These are phyloP conservation scores for Eciton burchellii DNA, from an alignment of 1,140 invertebrate species.

Conservation along the genomic window DNA sequence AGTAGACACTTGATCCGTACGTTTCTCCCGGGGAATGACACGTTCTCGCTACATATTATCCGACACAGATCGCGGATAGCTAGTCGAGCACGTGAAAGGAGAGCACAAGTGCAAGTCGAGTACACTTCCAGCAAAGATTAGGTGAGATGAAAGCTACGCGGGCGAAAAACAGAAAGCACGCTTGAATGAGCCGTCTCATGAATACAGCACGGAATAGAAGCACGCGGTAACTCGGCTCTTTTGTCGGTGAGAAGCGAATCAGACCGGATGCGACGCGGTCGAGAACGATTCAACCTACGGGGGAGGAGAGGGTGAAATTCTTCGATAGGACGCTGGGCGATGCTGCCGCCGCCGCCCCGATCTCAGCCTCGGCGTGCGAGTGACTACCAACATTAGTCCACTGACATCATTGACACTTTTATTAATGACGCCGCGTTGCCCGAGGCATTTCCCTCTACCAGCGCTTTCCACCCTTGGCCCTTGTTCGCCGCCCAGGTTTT, in stretches of 20 bases:
- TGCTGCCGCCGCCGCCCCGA: conserved; percentile 54
- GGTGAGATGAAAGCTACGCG: not conserved
- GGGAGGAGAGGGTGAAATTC: conserved; percentile 72
- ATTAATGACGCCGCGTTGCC: conserved; percentile 84
- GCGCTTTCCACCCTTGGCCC: conserved; percentile 50
- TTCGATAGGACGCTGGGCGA: conserved; percentile 71
- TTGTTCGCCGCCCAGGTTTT: conserved; percentile 69
- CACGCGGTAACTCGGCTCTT: not conserved
- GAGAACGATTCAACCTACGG: conserved; percentile 62
- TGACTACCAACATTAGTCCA: conserved; percentile 85
- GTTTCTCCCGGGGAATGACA: not conserved
- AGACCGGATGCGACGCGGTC: conserved; percentile 31
- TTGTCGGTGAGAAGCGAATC: conserved; percentile 42
- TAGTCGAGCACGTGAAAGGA: too few relatives aligned
- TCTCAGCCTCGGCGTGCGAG: conserved; percentile 73
- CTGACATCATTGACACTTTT: conserved; percentile 86
- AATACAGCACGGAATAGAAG: conserved; percentile 7
- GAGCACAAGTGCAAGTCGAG: too few relatives aligned
- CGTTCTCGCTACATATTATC: not conserved
- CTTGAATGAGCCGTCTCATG: conserved; percentile 6
- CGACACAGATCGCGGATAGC: too few relatives aligned
- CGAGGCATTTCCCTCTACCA: conserved; percentile 68
- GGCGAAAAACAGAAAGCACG: not conserved
- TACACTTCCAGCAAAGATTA: not conserved
- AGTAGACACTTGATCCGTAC: not conserved